Percentiles rank a stretch among this genome's conserved stretches.
phyloP scores from a whole-genome alignment of 2,888 invertebrate genomes.

The Linnaemya tessellans region DNA sequence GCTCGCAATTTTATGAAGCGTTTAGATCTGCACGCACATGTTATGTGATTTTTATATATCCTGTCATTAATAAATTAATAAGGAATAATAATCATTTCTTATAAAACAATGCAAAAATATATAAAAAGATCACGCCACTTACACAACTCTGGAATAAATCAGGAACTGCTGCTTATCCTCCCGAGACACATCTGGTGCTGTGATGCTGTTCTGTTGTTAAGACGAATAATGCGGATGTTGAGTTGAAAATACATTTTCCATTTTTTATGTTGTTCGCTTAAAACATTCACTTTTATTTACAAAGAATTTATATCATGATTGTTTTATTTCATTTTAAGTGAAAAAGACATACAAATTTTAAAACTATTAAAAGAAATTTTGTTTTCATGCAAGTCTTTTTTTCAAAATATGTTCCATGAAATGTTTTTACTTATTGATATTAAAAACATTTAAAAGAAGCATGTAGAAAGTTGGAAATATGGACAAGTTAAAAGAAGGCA shows the following conservation, averaged over 20 bases:
- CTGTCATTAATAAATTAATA: not conserved
- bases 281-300: constrained; percentile 68
- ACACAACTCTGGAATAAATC: not conserved
- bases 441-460: not conserved
- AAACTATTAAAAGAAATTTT: not conserved
- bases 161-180: constrained; percentile 53
- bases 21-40: too few species aligned
- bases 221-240: constrained; percentile 67
- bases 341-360: not conserved
- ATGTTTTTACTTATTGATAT: not conserved
- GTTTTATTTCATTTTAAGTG: constrained; percentile 9
- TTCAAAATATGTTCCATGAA: not conserved
- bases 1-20: too few species aligned
- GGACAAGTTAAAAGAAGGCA: not conserved
- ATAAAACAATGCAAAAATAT: not conserved
- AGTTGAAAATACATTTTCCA: constrained; percentile 35
- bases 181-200: constrained; percentile 37
- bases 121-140: not conserved
- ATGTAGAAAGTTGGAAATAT: not conserved
- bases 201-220: constrained; percentile 19
- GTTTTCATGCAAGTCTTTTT: not conserved
- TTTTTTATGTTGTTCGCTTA: constrained; percentile 39
- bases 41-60: not conserved
- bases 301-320: constrained; percentile 8
- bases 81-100: not conserved